Base-by-base conservation (phyloP, 2,113 vertebrate genomes). In the Drymodes brunneopygia region DNA sequence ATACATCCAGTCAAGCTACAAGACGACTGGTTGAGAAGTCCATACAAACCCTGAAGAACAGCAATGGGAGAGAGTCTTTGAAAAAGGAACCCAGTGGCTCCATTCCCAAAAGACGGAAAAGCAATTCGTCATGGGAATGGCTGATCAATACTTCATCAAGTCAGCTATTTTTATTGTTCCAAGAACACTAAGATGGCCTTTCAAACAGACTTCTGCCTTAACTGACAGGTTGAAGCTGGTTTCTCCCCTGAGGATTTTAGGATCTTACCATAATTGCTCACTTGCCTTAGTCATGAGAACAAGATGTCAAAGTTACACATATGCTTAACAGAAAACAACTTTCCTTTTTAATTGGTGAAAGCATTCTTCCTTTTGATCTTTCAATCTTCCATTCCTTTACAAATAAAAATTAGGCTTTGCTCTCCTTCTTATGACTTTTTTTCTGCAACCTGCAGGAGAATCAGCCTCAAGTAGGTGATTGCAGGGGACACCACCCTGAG, bases 41-140 rank as follows among this genome's bases (percentile, higher is more conserved):
- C 51, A 56, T 0, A 1, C 28, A 80, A 80, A 57, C 33, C 5
- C 13, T 36, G n/a, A 86, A 64, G 44, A 57, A 72, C 4, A 72
- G 53, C 48, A 57, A 22, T 35, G 44, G 77, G 58, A 80, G 20
- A 17, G 14, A 83, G 16, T 12, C 40, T 74, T 81, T 1, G 1
- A 64, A 29, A 78, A 56, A 71, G 44, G 28, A 87, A 53, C 2
- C 13, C 36, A 66, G 35, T 7, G 50, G 14, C 18, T 75, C 28
- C 31, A 27, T n/a, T 73, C 70, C 61, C 38, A 44, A 64, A 71
- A 72, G 65, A 27, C 7, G 78, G 64, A 58, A 47, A 58, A 6
- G 33, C 10, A 58, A 22, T 62, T 88, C 10, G 38, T 24, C 18
- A 11, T 0, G 1, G n/a, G 60, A 73, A 78, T 0, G 1, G 27